Conservation (phyloP, 2,888 invertebrate genomes). For the Tipula vernalis region DNA sequence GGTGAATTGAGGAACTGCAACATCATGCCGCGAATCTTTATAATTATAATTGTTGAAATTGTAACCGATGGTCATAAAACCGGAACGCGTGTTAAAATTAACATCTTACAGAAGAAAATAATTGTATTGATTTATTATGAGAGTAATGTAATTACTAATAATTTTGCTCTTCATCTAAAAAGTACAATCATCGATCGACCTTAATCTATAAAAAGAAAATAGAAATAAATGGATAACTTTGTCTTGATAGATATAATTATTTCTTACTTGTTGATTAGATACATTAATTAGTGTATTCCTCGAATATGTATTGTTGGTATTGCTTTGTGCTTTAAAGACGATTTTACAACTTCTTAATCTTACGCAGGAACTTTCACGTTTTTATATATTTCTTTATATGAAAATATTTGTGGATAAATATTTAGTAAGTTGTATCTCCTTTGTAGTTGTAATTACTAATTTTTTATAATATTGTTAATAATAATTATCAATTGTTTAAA, state of each 20-base stretch:
- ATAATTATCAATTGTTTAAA: not conserved
- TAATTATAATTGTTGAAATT: not conserved
- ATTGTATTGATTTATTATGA: not conserved
- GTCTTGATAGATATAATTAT: not conserved
- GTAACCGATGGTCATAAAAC: not conserved
- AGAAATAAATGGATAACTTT: not conserved
- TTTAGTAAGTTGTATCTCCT: not conserved
- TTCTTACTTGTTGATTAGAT: not conserved
- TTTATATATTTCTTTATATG: not conserved
- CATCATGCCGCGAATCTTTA: not conserved
- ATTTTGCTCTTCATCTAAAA: not conserved
- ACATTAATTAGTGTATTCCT: not conserved
- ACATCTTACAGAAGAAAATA: not conserved
- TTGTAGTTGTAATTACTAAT: not conserved
- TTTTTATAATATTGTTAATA: not conserved
- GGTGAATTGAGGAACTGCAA: not conserved
- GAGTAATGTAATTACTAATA: not conserved
- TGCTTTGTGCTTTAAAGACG: not conserved
- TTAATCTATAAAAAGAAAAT: not conserved
- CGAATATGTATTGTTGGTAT: not conserved
- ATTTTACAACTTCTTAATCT: not conserved
- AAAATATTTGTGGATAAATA: not conserved
- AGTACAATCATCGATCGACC: not conserved
- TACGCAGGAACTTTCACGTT: not conserved
- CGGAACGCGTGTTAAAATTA: not conserved